phyloP scores from a whole-genome alignment of 1,140 invertebrate species.

The Drosophila subpulchrella region DNA sequence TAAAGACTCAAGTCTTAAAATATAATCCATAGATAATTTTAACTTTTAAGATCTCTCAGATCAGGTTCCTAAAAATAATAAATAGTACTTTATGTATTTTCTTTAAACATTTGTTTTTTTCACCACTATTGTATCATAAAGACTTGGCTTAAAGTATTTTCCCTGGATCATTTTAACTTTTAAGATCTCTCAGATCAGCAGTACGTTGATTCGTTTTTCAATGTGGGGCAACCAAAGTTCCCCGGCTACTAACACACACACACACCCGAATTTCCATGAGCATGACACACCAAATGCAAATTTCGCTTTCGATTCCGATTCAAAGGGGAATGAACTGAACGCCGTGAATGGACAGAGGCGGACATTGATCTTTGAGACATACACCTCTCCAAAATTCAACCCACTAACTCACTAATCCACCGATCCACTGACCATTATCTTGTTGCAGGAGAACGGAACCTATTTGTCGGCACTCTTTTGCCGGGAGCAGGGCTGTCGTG shows the following conservation, averaged over 20 bases:
- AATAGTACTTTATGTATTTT: too few relatives aligned
- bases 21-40: too few relatives aligned
- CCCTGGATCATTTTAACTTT: background rate
- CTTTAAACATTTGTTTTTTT: too few relatives aligned
- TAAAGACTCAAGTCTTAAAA: too few relatives aligned
- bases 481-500: slow-evolving; percentile 76
- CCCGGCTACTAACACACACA: background rate
- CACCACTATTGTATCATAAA: too few relatives aligned
- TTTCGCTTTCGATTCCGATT: slow-evolving; percentile 3
- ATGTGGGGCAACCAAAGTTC: background rate
- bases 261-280: slow-evolving; percentile 2
- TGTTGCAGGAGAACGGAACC: slow-evolving; percentile 77
- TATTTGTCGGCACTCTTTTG: slow-evolving; percentile 79
- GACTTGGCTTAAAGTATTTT: too few relatives aligned
- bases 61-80: too few relatives aligned
- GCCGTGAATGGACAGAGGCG: slow-evolving; percentile 35
- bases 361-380: background rate
- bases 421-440: background rate
- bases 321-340: background rate
- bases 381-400: too few relatives aligned
- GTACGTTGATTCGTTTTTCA: background rate
- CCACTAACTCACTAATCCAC: background rate
- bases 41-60: too few relatives aligned
- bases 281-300: slow-evolving; percentile 10
- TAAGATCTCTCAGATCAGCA: background rate